Percentiles rank a stretch among this genome's conserved stretches.
Evolutionary conservation across 2,113 vertebrate genomes (phyloP).

Genomic region (Poicephalus gulielmi): DNA sequence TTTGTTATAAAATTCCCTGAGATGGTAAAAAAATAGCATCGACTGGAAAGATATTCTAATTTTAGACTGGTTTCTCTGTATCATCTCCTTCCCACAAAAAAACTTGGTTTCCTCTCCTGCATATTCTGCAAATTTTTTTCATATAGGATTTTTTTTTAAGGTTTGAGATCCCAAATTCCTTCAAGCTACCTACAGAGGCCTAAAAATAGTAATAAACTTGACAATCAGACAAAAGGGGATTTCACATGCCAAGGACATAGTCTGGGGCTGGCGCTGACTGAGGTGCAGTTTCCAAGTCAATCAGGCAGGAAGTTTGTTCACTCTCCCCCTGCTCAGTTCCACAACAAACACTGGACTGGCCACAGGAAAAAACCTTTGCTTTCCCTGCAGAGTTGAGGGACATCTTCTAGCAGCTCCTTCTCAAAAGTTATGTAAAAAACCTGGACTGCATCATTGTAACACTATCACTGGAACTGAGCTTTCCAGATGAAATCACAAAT

Average conservation of each 20-base stretch:
- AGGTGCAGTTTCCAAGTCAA: background rate
- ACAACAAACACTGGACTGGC: background rate
- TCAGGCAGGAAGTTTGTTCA: background rate
- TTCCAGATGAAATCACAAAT: background rate
- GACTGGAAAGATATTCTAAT: background rate
- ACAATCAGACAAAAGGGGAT: constrained; percentile 23
- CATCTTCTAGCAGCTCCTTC: background rate
- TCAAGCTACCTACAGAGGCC: constrained; percentile 5
- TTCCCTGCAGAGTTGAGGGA: background rate
- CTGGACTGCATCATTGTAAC: background rate
- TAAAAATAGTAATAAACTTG: constrained; percentile 21
- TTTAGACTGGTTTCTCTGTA: constrained; percentile 10
- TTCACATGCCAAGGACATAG: background rate
- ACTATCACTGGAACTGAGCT: background rate
- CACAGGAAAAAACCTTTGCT: background rate
- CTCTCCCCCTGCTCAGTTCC: background rate
- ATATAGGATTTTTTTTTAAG: background rate
- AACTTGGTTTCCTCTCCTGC: background rate
- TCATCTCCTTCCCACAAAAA: constrained; percentile 16
- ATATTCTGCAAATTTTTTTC: background rate
- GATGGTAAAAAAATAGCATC: background rate
- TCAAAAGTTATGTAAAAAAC: background rate
- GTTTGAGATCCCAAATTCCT: constrained; percentile 8
- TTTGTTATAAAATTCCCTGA: background rate
- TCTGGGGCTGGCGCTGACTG: background rate